Conservation (phyloP, 2,797 vertebrate species). For the Eulemur rubriventer region DNA sequence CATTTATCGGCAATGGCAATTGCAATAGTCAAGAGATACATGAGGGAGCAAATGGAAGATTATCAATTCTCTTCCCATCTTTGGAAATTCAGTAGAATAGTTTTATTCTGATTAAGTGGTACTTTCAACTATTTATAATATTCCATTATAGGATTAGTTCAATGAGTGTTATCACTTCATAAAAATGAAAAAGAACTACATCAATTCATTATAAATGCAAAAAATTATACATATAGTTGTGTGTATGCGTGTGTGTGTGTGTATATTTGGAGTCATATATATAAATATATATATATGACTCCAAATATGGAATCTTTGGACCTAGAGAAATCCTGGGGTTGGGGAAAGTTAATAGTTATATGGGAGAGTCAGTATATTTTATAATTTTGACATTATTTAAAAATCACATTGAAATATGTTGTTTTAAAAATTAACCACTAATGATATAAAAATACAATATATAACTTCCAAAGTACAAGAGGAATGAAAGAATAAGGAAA, state of each 20-base stretch:
- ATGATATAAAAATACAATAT: not conserved
- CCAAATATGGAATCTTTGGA: not conserved
- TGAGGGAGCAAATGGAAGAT: not conserved
- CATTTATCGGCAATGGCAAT: not conserved
- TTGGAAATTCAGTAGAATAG: slow-evolving; percentile 19
- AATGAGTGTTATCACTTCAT: not conserved
- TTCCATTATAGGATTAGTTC: not conserved
- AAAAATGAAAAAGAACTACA: not conserved
- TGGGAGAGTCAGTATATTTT: not conserved
- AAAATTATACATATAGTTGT: not conserved
- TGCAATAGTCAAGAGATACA: not conserved
- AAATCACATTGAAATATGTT: slow-evolving; percentile 6
- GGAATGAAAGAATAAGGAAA: not conserved
- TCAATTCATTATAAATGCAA: not conserved
- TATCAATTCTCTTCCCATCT: not conserved
- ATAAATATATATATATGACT: not conserved
- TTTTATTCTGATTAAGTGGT: not conserved
- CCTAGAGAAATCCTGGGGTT: not conserved
- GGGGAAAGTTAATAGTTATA: not conserved
- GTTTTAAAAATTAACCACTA: not conserved
- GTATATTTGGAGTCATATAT: not conserved
- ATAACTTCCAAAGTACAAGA: not conserved
- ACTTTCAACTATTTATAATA: not conserved
- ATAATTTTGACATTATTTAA: slow-evolving; percentile 8
- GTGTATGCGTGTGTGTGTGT: not conserved